Conservation (phyloP, 2,797 vertebrate genomes). For the Thalassophryne amazonica region DNA sequence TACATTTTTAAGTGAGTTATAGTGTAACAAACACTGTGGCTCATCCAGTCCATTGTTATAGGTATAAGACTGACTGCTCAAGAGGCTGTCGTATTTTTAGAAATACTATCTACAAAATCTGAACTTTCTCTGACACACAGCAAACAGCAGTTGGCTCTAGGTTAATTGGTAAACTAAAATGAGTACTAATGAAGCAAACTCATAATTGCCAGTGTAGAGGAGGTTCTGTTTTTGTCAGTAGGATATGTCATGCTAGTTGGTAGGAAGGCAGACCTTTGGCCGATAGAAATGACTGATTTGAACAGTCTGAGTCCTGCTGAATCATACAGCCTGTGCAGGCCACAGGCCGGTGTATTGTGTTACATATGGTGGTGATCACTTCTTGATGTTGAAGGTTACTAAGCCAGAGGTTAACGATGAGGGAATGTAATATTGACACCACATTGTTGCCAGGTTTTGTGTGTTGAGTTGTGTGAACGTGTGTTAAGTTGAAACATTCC, state of each 20-base stretch:
- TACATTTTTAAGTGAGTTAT: too few relatives aligned
- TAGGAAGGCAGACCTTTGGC: too few relatives aligned
- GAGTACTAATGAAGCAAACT: too few relatives aligned
- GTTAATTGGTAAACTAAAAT: too few relatives aligned
- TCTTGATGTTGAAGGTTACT: conserved; percentile 32
- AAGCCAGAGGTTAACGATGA: conserved; percentile 32
- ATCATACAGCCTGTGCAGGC: not conserved
- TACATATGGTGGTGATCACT: not conserved
- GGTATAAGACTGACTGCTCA: too few relatives aligned
- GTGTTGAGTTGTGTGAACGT: conserved; percentile 6
- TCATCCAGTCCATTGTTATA: too few relatives aligned
- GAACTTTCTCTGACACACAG: not conserved
- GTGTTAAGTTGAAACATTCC: not conserved
- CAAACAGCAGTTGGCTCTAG: not conserved
- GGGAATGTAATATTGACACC: conserved; percentile 16
- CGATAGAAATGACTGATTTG: not conserved
- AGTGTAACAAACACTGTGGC: too few relatives aligned
- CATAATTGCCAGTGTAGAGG: too few relatives aligned
- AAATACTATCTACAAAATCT: not conserved
- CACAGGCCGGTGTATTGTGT: not conserved
- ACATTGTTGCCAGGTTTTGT: conserved; percentile 15
- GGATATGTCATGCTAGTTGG: too few relatives aligned
- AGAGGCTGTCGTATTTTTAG: conserved; percentile 29
- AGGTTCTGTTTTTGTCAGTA: too few relatives aligned
- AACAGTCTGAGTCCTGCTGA: conserved; percentile 1